These are phyloP conservation scores for Axis porcinus DNA, from an alignment of 2,113 vertebrate species.

Conservation along the genomic window DNA sequence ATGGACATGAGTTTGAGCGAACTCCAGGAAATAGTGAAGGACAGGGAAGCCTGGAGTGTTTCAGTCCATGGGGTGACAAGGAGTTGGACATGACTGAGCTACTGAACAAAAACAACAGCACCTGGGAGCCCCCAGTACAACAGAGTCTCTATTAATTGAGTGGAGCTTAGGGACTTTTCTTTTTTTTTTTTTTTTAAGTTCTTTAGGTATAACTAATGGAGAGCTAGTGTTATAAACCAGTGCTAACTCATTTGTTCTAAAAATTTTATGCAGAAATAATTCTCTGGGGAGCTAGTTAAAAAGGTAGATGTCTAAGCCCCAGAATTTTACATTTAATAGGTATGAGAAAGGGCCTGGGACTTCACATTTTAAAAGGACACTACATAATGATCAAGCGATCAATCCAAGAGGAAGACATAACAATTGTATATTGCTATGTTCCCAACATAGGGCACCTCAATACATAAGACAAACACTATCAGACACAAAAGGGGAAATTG, in stretches of 20 bases:
- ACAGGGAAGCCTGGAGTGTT: neutral
- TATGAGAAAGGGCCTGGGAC: neutral
- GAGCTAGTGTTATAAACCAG: neutral
- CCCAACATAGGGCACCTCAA: neutral
- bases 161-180: neutral
- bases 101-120: neutral
- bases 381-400: neutral
- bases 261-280: neutral
- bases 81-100: neutral
- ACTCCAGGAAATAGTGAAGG: neutral
- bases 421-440: neutral
- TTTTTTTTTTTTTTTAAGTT: neutral
- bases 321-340: neutral
- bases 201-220: neutral
- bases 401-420: neutral
- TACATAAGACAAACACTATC: neutral
- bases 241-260: neutral
- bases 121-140: neutral
- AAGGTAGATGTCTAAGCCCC: neutral
- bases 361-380: neutral
- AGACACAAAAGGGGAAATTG: neutral
- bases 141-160: neutral
- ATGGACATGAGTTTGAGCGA: neutral
- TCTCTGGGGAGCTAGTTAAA: neutral
- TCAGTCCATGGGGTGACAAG: neutral